A percentile compares a stretch with the other conserved stretches of the same genome.
phyloP scores from a whole-genome alignment of 2,113 vertebrate species.

The Spermophilus dauricus region DNA sequence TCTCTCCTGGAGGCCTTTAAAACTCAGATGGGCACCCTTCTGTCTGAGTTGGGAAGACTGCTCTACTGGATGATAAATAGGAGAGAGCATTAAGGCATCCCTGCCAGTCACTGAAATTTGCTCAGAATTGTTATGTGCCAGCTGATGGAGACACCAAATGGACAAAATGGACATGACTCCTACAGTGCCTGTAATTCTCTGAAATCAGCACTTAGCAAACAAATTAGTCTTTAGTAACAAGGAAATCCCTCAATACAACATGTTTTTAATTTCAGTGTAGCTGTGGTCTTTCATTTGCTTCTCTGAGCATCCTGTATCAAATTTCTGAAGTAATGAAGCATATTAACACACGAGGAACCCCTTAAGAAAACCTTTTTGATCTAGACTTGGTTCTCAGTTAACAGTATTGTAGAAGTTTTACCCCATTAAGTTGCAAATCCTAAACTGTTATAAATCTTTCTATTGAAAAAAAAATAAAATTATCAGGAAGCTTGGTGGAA shows the following conservation, averaged over 20 bases:
- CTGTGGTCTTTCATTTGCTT: constrained; percentile 57
- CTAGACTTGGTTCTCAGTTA: constrained; percentile 70
- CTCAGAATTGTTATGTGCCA: not conserved
- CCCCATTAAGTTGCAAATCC: constrained; percentile 79
- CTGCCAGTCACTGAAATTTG: not conserved
- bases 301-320: constrained; percentile 43
- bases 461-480: constrained; percentile 49
- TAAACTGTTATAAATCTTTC: constrained; percentile 80
- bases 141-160: constrained; percentile 40
- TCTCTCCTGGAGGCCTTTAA: constrained; percentile 47
- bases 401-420: constrained; percentile 72
- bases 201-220: not conserved
- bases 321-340: constrained; percentile 75
- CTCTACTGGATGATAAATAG: not conserved
- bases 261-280: not conserved
- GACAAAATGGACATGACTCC: not conserved
- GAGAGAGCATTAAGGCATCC: not conserved
- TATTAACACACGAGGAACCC: constrained; percentile 70
- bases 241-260: not conserved
- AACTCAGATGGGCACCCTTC: constrained; percentile 66
- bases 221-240: constrained; percentile 44
- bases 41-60: constrained; percentile 8
- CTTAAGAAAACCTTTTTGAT: constrained; percentile 73
- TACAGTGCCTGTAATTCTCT: not conserved
- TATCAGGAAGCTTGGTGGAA: not conserved